Conservation (phyloP, 2,797 vertebrate genomes). For the Podarcis siculus region DNA sequence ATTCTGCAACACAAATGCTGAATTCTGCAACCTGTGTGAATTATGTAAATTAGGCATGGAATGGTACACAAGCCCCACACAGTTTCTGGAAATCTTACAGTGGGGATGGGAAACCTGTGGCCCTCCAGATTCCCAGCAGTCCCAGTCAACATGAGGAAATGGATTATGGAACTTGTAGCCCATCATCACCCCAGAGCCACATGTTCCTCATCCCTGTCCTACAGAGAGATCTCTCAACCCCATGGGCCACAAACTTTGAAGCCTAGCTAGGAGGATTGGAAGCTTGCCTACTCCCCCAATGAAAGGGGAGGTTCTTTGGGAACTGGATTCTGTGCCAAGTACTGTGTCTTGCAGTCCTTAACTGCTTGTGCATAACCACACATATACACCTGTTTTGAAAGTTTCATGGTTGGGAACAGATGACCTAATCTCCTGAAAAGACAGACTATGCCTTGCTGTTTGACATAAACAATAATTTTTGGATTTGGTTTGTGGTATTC, state of each 20-base stretch:
- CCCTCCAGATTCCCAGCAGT: no score
- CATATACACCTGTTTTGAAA: background rate
- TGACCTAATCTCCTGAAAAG: background rate
- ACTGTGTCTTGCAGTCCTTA: background rate
- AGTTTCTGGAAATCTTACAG: background rate
- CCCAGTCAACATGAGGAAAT: no score
- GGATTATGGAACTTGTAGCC: no score
- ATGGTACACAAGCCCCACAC: no score
- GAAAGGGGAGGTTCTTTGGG: background rate
- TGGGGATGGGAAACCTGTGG: no score
- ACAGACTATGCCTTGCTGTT: background rate
- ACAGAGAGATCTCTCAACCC: no score
- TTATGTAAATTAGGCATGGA: background rate
- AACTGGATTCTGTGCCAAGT: background rate
- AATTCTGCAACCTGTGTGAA: background rate
- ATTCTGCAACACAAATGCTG: background rate
- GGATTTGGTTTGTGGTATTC: no score
- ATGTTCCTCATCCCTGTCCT: background rate
- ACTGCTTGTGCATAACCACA: background rate
- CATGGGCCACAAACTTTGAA: background rate
- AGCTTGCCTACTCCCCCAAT: background rate
- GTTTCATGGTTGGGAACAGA: background rate
- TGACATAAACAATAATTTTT: no score
- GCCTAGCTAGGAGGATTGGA: background rate
- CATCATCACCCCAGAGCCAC: background rate